phyloP scores from a whole-genome alignment of 2,113 vertebrate genomes.

The Sterna hirundo region DNA sequence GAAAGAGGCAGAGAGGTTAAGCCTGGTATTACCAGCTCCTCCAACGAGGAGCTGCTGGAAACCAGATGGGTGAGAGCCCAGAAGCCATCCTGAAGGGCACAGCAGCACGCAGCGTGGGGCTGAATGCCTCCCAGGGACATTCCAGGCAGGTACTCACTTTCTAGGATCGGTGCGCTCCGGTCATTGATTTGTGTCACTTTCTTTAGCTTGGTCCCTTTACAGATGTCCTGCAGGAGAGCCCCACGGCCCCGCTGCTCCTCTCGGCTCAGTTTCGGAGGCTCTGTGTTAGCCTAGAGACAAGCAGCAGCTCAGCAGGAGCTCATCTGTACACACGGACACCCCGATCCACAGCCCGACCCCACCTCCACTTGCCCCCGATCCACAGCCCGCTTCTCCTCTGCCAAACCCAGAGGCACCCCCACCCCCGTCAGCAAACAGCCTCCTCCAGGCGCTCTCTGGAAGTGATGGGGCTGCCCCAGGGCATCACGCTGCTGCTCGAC shows the following conservation, averaged over 20 bases:
- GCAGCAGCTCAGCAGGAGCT: background rate
- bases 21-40: background rate
- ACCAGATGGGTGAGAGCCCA: background rate
- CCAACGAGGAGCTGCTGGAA: background rate
- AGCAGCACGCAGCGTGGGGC: background rate
- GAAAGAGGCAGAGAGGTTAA: slow-evolving; percentile 6
- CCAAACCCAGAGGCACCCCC: background rate
- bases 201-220: slow-evolving; percentile 88
- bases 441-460: background rate
- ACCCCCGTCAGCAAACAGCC: background rate
- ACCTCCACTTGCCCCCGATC: no score
- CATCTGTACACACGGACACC: fast-evolving
- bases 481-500: no score
- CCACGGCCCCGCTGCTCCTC: slow-evolving; percentile 86
- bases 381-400: background rate
- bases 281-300: slow-evolving; percentile 82
- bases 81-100: background rate
- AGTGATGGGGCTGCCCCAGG: background rate
- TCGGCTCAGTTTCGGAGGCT: slow-evolving; percentile 80
- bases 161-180: slow-evolving; percentile 88
- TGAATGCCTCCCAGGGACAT: fast-evolving
- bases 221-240: slow-evolving; percentile 92
- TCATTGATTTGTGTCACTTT: slow-evolving; percentile 85
- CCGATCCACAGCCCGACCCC: background rate
- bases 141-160: slow-evolving; percentile 81